Conservation (phyloP, 2,113 vertebrate species). For the Rallus limicola region DNA sequence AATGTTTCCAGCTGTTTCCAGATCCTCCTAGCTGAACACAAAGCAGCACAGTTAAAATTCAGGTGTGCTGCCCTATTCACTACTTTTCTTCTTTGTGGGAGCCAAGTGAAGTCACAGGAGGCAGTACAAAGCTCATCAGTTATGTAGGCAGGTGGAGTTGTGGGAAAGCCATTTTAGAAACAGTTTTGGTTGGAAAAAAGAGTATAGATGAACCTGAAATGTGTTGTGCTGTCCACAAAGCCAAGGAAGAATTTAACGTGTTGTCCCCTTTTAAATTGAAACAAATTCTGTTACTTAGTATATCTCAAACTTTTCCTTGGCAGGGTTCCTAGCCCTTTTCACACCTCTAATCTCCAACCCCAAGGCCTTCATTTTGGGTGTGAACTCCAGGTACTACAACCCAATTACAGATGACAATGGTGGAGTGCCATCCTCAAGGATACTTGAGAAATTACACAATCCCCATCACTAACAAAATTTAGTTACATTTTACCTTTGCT, state of each 20-base stretch:
- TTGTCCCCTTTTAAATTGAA: not conserved
- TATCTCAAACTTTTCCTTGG: not conserved
- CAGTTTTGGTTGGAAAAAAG: not conserved
- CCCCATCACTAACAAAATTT: not conserved
- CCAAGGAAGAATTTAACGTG: fast-evolving
- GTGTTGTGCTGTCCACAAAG: not conserved
- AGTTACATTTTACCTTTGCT: not conserved
- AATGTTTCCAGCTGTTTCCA: not conserved
- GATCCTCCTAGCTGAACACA: not conserved
- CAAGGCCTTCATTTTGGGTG: not conserved
- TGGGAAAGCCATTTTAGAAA: not conserved
- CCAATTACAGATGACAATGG: not conserved
- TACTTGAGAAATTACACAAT: not conserved
- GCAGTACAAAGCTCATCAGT: not conserved
- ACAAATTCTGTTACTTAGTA: not conserved
- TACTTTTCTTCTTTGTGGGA: not conserved
- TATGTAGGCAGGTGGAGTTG: not conserved
- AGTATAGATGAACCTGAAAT: not conserved
- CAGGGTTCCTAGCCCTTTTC: not conserved
- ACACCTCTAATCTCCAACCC: not conserved
- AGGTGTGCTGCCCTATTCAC: not conserved
- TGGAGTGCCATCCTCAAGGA: not conserved
- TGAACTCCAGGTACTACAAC: not conserved
- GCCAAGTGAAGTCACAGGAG: not conserved
- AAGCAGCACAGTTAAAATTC: not conserved